Percentiles rank a stretch among this genome's conserved stretches.
These are phyloP conservation scores for Ceyx erithaca DNA, from an alignment of 2,797 vertebrate species.

Conservation along the genomic window DNA sequence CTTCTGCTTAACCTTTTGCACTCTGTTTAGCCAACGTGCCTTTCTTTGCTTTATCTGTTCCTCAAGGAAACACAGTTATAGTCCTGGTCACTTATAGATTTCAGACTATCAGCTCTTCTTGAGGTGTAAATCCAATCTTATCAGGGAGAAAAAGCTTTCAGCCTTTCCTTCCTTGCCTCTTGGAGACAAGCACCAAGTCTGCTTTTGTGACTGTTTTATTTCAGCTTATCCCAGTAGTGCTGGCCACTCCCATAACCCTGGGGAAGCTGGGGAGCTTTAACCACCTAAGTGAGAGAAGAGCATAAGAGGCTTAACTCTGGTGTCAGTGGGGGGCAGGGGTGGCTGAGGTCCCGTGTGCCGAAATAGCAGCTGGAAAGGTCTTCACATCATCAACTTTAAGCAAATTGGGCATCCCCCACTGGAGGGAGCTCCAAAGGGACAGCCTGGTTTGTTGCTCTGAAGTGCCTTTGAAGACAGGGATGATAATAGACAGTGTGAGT, in stretches of 20 bases:
- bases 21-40: neutral
- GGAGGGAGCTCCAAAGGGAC: neutral
- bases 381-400: neutral
- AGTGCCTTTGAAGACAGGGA: neutral
- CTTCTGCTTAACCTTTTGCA: slow-evolving; percentile 51
- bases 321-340: neutral
- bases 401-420: neutral
- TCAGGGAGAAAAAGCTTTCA: slow-evolving; percentile 59
- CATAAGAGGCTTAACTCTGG: neutral
- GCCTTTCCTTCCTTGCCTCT: slow-evolving; percentile 11
- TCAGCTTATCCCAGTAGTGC: neutral
- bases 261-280: neutral
- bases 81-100: neutral
- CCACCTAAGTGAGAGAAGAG: neutral
- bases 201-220: slow-evolving; percentile 20
- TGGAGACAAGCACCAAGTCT: neutral
- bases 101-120: slow-evolving; percentile 25
- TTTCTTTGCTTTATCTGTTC: slow-evolving; percentile 49
- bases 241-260: neutral
- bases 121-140: slow-evolving; percentile 71
- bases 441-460: neutral
- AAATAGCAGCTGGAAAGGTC: slow-evolving; percentile 6
- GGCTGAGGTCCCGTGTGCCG: neutral
- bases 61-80: neutral
- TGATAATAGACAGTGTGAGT: neutral